phyloP scores from a whole-genome alignment of 2,113 vertebrate genomes.

The Lagopus muta region DNA sequence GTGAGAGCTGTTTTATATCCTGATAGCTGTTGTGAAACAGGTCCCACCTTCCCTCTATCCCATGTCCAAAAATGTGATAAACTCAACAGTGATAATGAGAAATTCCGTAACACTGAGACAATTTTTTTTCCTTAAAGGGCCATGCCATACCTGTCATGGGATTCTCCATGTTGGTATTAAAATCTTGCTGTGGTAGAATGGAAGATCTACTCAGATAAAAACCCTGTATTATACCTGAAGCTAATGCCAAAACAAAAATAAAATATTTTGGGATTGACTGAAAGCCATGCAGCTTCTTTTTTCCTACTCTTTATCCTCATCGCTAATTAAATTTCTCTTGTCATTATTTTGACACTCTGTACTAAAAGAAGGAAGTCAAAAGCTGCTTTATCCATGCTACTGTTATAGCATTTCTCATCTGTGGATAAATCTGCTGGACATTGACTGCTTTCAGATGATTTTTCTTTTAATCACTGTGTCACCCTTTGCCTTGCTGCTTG shows the following conservation, averaged over 20 bases:
- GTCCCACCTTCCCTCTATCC: neutral
- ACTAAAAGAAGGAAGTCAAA: neutral
- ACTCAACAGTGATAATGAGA: neutral
- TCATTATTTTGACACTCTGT: neutral
- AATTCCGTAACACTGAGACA: fast-evolving
- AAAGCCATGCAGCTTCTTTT: neutral
- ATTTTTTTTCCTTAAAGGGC: neutral
- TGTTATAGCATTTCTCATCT: neutral
- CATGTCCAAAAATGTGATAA: neutral
- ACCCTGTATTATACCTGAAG: neutral
- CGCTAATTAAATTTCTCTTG: neutral
- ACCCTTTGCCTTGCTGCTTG: neutral
- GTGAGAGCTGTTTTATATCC: neutral
- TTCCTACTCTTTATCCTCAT: neutral
- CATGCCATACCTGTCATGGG: fast-evolving
- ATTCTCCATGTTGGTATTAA: fast-evolving
- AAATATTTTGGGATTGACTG: neutral
- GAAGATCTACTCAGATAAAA: neutral
- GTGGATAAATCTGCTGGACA: neutral
- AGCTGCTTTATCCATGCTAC: neutral
- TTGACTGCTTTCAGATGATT: neutral
- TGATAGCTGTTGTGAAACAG: neutral
- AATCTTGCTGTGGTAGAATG: neutral
- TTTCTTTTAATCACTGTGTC: neutral
- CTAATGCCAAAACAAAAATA: neutral